Evolutionary conservation across 2,113 vertebrate species (phyloP).

Genomic region (Thamnophis sirtalis): DNA sequence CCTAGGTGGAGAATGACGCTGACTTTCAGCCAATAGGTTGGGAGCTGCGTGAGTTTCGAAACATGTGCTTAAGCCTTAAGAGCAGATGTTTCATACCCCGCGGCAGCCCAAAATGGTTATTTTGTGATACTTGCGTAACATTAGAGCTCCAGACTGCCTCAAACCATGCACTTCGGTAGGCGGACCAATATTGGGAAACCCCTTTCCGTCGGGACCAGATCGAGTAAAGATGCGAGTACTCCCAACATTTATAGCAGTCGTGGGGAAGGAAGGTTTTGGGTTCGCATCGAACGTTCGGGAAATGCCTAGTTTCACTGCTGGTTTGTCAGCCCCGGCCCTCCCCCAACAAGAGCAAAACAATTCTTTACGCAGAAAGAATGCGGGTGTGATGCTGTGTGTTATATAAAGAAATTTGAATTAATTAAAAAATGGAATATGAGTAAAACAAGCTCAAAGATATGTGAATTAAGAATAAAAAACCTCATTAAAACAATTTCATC

Average conservation of each 20-base stretch:
- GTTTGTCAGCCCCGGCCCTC: neutral
- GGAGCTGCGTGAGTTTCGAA: neutral
- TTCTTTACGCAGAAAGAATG: too few species aligned
- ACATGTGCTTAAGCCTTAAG: neutral
- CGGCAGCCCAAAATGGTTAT: neutral
- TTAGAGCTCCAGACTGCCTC: neutral
- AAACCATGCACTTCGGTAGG: neutral
- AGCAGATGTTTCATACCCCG: neutral
- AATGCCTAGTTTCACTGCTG: neutral
- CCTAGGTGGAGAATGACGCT: neutral
- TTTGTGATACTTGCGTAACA: neutral
- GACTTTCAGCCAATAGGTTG: neutral
- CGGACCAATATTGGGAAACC: neutral
- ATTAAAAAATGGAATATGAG: neutral
- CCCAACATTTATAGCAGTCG: neutral
- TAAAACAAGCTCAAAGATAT: neutral
- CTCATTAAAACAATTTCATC: neutral
- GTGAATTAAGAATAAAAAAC: neutral
- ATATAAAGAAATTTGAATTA: neutral
- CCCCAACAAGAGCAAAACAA: too few species aligned
- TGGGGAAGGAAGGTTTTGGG: neutral
- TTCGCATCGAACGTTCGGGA: neutral
- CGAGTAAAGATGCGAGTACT: neutral
- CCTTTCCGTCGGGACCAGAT: neutral
- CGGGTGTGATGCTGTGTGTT: neutral